phyloP scores from a whole-genome alignment of 2,888 invertebrate species.

The Epiblema foenella region DNA sequence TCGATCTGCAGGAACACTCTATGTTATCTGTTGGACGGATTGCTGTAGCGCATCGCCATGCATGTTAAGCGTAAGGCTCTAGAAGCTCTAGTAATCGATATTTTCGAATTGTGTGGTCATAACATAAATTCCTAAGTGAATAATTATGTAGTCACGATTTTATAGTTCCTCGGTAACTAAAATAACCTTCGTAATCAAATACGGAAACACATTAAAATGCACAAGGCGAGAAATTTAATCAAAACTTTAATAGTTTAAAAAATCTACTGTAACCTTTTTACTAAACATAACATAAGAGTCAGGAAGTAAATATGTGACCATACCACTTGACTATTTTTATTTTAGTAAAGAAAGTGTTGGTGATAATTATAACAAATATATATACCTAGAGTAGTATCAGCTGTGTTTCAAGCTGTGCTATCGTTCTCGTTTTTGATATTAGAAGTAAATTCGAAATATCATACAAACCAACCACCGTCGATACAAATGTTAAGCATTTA shows the following conservation, averaged over 20 bases:
- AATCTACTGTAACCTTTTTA: background rate
- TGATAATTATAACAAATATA: too few relatives aligned
- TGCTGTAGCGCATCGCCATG: slow-evolving; percentile 7
- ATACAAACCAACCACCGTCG: too few relatives aligned
- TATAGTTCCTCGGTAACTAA: background rate
- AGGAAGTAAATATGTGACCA: background rate
- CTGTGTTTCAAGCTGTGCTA: background rate
- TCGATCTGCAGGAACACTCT: slow-evolving; percentile 32
- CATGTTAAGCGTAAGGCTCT: slow-evolving; percentile 2
- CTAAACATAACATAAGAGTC: background rate
- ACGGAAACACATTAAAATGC: background rate
- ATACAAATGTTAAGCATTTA: too few relatives aligned
- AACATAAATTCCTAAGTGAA: background rate
- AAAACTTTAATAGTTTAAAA: background rate
- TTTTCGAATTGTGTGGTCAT: background rate
- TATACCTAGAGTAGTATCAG: too few relatives aligned
- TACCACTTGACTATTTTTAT: background rate
- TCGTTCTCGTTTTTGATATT: background rate
- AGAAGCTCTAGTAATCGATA: slow-evolving; percentile 1
- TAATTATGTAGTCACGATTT: slow-evolving; percentile 3
- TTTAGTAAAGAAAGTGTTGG: background rate
- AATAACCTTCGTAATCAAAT: slow-evolving; percentile 1
- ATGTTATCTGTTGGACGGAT: slow-evolving; percentile 42
- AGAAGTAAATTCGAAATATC: background rate
- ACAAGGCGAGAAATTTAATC: background rate